Percentiles rank a stretch among this genome's conserved stretches.
Conservation (phyloP, 1,140 invertebrate genomes). For the Macrobrachium nipponense region DNA sequence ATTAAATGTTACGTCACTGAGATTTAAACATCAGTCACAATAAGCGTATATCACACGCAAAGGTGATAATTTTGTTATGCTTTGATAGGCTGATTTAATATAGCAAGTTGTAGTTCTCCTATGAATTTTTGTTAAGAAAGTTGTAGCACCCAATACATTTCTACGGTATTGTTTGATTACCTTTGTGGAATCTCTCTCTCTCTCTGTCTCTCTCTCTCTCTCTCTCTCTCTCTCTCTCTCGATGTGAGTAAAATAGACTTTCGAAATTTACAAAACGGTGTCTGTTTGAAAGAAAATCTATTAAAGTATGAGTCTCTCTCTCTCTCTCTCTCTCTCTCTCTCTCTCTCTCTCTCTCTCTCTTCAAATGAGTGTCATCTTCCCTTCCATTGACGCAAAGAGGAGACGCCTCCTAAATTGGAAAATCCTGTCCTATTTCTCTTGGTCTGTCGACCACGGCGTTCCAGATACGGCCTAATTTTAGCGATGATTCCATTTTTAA, state of each 20-base stretch:
- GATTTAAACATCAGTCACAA: too few relatives aligned
- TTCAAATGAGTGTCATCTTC: neutral
- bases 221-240: slow-evolving; percentile 26
- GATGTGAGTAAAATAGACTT: too few relatives aligned
- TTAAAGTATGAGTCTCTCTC: too few relatives aligned
- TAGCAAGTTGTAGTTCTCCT: too few relatives aligned
- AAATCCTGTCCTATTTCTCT: neutral
- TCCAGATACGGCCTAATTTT: too few relatives aligned
- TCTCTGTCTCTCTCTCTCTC: slow-evolving; percentile 27
- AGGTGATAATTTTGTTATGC: neutral
- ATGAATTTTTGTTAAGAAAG: too few relatives aligned
- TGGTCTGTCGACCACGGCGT: neutral
- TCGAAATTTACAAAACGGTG: too few relatives aligned
- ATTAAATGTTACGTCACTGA: too few relatives aligned
- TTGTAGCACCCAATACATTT: neutral
- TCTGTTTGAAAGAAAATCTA: too few relatives aligned
- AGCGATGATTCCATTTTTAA: too few relatives aligned
- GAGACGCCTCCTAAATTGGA: neutral
- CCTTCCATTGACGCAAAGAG: neutral
- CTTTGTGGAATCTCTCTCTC: neutral
- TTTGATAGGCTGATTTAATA: too few relatives aligned
- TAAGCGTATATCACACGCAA: too few relatives aligned
- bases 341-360: slow-evolving; percentile 26
- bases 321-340: slow-evolving; percentile 29
- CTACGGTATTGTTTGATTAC: neutral